Conservation (phyloP, 2,888 invertebrate species). For the Anoncus sp. region DNA sequence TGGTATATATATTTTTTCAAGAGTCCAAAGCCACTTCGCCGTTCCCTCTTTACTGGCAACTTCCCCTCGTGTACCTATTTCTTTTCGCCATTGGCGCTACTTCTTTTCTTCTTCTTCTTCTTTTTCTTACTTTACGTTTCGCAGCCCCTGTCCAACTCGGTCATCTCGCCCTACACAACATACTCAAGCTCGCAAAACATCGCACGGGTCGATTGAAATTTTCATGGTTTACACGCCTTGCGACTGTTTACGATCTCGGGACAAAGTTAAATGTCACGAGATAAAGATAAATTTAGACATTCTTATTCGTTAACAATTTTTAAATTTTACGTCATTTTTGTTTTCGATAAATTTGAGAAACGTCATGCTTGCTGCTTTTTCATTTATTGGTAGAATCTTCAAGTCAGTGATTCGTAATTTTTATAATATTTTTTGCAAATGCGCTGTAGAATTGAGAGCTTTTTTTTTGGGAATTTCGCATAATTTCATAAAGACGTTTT, state of each 20-base stretch:
- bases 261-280: no score
- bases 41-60: conserved; percentile 55
- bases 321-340: no score
- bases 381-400: no score
- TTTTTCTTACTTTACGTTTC: conserved; percentile 52
- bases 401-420: neutral
- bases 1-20: conserved; percentile 43
- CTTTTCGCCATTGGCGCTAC: conserved; percentile 55
- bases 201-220: conserved; percentile 77
- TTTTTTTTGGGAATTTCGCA: no score
- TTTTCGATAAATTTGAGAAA: no score
- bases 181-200: conserved; percentile 60
- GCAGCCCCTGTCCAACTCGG: conserved; percentile 44
- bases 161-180: conserved; percentile 32
- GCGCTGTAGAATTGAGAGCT: neutral
- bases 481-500: no score
- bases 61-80: conserved; percentile 54
- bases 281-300: no score
- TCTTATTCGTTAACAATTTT: no score
- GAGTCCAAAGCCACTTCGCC: conserved; percentile 60
- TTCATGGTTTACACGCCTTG: conserved; percentile 76
- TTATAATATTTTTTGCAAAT: neutral
- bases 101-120: conserved; percentile 35
- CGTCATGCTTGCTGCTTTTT: no score
- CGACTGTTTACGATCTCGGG: no score